Base-by-base conservation (phyloP, 1,140 invertebrate genomes). In the Cydia fagiglandana region DNA sequence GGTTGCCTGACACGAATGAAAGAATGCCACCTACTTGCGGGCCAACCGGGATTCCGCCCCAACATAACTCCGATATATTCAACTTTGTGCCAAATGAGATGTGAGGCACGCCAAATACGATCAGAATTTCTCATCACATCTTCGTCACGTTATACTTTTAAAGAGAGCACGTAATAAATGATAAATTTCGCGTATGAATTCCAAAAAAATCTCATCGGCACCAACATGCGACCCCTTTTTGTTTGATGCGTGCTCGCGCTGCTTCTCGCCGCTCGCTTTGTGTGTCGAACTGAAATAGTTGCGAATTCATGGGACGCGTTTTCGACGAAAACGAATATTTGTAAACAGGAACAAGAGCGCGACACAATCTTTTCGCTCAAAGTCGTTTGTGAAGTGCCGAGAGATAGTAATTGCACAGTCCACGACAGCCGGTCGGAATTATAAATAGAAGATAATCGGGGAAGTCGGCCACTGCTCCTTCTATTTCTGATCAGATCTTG, bases 391-490 rank as follows among this genome's bases (percentile, higher is more conserved):
- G 82, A 78, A 83, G 82, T 83, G 75, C 61, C 77, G 80, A 76
- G 81, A 83, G 83, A 82, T 83, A 84, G 79, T 80, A 80, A 83
- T 83, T 83, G 84, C 78, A 84, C 80, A 83, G 81, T 85, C 84
- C 82, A 80, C 81, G 86, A 80, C 79, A 84, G 81, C 73, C 82
- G 79, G 81, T 84, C 79, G 78, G 80, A 80, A 85, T 89, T 87
- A 89, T 83, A 88, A 90, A 88, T 90, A 89, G 83, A 87, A 82
- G 83, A 82, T 79, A 83, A 81, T 79, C 79, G 81, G 83, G 84
- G 74, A 88, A 85, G 79, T 86, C 86, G 86, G 84, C 83, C 86
- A 86, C 86, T 85, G 87, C 85, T 88, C 83, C 80, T 83, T 85
- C 84, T 91, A 90, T 89, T 90, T 88, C 77, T 83, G 82, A 86